Evolutionary conservation across 2,888 invertebrate species (phyloP).

Genomic region (Oligia latruncula): DNA sequence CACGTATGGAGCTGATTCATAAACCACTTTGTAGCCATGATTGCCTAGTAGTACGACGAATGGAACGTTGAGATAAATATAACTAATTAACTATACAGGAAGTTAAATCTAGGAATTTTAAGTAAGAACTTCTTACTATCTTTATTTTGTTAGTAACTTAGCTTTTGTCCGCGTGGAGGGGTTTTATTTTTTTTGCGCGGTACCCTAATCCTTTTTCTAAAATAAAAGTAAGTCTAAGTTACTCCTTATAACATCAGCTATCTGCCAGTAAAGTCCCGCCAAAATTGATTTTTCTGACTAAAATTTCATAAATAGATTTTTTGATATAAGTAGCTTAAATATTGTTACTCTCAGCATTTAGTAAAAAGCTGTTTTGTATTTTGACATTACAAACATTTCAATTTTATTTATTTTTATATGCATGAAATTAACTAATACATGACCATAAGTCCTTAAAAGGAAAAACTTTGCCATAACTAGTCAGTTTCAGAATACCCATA

Average conservation of each 20-base stretch:
- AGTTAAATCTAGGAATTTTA: neutral
- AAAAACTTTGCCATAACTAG: neutral
- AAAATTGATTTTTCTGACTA: no score
- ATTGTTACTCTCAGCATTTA: no score
- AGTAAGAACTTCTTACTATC: neutral
- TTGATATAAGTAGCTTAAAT: neutral
- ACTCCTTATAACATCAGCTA: no score
- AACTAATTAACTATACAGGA: neutral
- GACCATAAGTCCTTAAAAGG: no score
- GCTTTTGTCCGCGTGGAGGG: no score
- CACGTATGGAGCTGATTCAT: constrained; percentile 24
- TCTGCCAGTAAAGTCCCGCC: no score
- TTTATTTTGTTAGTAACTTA: no score
- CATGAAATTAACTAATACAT: no score
- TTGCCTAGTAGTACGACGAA: constrained; percentile 12
- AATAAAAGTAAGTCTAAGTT: no score
- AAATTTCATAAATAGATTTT: no score
- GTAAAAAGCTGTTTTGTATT: neutral
- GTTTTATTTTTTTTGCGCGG: no score
- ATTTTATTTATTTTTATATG: neutral
- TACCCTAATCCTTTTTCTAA: no score
- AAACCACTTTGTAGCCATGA: neutral
- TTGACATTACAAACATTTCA: neutral
- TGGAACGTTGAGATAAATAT: neutral
- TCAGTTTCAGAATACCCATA: neutral